Conservation (phyloP, 2,888 invertebrate species). For the Synanthedon andrenaeformis region DNA sequence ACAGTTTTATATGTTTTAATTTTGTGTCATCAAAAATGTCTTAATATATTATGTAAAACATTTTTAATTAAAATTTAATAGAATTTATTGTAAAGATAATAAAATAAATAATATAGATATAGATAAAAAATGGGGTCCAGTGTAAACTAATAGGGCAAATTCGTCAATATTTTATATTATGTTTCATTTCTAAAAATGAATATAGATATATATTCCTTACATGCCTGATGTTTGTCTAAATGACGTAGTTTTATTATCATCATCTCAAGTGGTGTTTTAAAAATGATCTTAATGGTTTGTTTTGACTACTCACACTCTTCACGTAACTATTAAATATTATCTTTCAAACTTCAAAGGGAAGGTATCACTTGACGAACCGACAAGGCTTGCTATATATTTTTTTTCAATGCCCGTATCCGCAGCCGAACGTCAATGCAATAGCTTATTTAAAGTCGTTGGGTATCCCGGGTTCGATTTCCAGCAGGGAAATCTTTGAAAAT, state of each 20-base stretch:
- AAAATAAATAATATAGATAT: constrained; percentile 42
- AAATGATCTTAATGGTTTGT: constrained; percentile 63
- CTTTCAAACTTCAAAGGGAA: constrained; percentile 41
- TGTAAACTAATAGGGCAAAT: too few relatives aligned
- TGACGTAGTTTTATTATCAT: constrained; percentile 9
- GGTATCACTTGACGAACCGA: constrained; percentile 8
- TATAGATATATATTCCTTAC: too few relatives aligned
- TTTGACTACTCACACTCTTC: constrained; percentile 54
- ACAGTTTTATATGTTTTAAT: background rate
- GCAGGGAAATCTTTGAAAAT: too few relatives aligned
- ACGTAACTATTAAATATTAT: constrained; percentile 41
- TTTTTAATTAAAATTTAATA: too few relatives aligned
- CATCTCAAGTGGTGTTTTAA: constrained; percentile 53
- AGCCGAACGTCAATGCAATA: too few relatives aligned
- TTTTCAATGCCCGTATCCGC: too few relatives aligned
- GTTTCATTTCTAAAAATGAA: too few relatives aligned
- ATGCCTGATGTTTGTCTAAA: too few relatives aligned
- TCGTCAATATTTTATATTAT: too few relatives aligned
- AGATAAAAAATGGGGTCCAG: too few relatives aligned
- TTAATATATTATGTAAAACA: background rate
- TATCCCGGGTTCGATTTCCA: too few relatives aligned
- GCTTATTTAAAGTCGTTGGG: too few relatives aligned
- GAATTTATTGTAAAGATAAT: constrained; percentile 26
- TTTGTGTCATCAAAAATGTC: background rate
- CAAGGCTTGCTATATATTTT: constrained; percentile 1